phyloP scores from a whole-genome alignment of 2,113 vertebrate species.

The Sorex fumeus region DNA sequence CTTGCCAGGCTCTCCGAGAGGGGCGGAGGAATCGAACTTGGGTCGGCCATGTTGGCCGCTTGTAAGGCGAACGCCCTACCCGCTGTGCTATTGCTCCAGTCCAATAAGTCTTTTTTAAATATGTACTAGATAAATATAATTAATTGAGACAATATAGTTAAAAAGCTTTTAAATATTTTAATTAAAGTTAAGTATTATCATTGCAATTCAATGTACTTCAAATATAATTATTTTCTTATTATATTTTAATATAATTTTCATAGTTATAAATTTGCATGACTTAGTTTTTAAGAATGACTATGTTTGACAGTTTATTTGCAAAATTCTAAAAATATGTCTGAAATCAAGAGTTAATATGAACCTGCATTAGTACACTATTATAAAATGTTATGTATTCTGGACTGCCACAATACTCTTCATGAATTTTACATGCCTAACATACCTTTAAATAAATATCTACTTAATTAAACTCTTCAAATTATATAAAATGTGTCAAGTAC shows the following conservation, averaged over 20 bases:
- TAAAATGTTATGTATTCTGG: slow-evolving; percentile 8
- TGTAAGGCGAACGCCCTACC: no score
- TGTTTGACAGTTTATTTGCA: not conserved
- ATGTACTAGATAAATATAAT: slow-evolving; percentile 9
- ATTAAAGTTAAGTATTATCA: no score
- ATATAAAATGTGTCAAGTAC: not conserved
- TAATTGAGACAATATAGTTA: not conserved
- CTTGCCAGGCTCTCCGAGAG: no score
- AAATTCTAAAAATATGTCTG: not conserved
- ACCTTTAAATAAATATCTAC: slow-evolving; percentile 3
- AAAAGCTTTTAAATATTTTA: not conserved
- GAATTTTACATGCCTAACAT: not conserved
- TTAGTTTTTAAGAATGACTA: slow-evolving; percentile 45
- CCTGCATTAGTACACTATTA: not conserved
- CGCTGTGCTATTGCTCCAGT: no score
- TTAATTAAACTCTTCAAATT: slow-evolving; percentile 54
- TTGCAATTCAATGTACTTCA: no score
- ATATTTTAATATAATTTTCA: slow-evolving; percentile 15
- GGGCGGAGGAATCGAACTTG: no score
- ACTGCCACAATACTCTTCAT: not conserved
- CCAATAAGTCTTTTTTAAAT: not conserved
- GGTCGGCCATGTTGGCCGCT: no score
- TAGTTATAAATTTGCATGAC: not conserved
- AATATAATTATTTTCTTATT: no score
- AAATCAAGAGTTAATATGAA: not conserved